phyloP scores from a whole-genome alignment of 1,140 invertebrate genomes.

The Trichogramma pretiosum region DNA sequence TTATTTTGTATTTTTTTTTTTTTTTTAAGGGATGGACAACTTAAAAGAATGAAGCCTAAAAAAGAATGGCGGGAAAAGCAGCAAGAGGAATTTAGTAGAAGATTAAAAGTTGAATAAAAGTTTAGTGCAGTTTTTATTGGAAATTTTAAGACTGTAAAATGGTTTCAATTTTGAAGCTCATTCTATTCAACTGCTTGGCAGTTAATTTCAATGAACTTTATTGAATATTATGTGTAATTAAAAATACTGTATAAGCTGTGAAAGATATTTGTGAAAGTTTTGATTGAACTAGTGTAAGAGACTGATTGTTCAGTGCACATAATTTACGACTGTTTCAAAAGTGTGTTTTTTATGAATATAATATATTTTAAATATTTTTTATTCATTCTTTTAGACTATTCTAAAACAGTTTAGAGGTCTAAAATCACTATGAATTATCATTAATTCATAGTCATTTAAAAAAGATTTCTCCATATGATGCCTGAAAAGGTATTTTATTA shows the following conservation, averaged over 20 bases:
- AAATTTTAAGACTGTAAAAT: conserved; percentile 22
- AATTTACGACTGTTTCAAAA: conserved; percentile 9
- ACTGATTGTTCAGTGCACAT: conserved; percentile 12
- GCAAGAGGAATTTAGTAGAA: conserved; percentile 86
- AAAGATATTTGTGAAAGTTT: conserved; percentile 13
- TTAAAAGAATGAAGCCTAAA: conserved; percentile 85
- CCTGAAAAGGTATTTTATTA: no score
- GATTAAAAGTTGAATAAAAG: conserved; percentile 68
- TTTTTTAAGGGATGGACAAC: conserved; percentile 76
- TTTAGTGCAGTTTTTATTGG: conserved; percentile 31
- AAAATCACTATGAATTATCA: no score
- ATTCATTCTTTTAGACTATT: conserved; percentile 11
- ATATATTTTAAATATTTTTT: conserved; percentile 10
- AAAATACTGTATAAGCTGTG: conserved; percentile 12
- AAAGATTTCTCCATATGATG: no score
- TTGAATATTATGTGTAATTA: conserved; percentile 13
- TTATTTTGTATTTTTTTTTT: conserved; percentile 17
- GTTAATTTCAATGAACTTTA: conserved; percentile 13
- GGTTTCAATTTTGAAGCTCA: conserved; percentile 18
- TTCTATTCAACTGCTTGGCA: conserved; percentile 19
- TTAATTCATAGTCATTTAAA: no score
- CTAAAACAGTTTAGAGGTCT: no score
- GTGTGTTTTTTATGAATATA: conserved; percentile 10
- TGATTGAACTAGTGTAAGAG: conserved; percentile 8
- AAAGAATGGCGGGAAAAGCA: conserved; percentile 89